Conservation (phyloP, 2,797 vertebrate species). For the Threskiornis aethiopicus region DNA sequence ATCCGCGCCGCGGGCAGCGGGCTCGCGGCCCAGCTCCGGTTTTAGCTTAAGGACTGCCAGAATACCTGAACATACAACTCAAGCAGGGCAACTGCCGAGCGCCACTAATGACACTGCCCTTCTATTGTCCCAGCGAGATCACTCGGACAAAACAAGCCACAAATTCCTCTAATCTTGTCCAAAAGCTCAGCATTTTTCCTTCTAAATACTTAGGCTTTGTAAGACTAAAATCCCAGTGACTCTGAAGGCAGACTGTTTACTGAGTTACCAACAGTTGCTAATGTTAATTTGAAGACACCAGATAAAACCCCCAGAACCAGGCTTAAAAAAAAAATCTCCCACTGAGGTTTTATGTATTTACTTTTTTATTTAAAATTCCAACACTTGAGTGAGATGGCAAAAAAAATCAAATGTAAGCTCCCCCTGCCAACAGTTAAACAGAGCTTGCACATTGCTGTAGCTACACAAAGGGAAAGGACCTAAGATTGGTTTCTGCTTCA, state of each 20-base stretch:
- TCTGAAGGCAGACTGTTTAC: neutral
- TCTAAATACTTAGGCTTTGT: neutral
- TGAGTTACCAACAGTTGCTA: neutral
- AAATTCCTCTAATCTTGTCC: neutral
- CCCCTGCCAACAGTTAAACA: slow-evolving; percentile 42
- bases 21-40: neutral
- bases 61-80: neutral
- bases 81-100: neutral
- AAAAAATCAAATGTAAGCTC: neutral
- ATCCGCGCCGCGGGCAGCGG: fast-evolving
- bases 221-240: neutral
- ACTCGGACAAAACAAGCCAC: neutral
- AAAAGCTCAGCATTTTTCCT: neutral
- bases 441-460: slow-evolving; percentile 7
- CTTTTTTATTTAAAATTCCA: slow-evolving; percentile 1
- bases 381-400: neutral
- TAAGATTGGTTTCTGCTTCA: slow-evolving; percentile 58
- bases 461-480: slow-evolving; percentile 11
- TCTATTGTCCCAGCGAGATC: neutral
- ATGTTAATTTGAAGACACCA: neutral
- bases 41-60: neutral
- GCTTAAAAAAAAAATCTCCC: neutral
- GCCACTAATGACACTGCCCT: neutral
- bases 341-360: neutral
- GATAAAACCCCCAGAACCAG: neutral